phyloP scores from a whole-genome alignment of 1,140 invertebrate genomes.

The Drosophila nannoptera region DNA sequence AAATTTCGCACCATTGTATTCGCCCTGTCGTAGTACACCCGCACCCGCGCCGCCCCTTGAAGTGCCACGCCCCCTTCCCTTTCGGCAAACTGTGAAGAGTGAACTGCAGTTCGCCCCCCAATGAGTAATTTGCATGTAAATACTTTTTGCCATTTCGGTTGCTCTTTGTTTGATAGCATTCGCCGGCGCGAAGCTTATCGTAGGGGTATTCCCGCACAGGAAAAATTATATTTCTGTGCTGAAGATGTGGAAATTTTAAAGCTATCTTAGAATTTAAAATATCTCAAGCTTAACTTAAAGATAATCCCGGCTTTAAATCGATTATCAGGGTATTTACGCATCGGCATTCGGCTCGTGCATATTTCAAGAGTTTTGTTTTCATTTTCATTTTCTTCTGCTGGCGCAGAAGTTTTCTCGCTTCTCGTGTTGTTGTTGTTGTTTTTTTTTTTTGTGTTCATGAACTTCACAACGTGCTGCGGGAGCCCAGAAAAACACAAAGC shows the following conservation, averaged over 20 bases:
- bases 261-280: too few relatives aligned
- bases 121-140: slow-evolving; percentile 75
- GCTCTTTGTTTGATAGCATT: slow-evolving; percentile 25
- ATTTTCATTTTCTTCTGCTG: slow-evolving; percentile 33
- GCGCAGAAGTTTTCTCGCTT: not conserved
- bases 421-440: slow-evolving; percentile 28
- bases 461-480: slow-evolving; percentile 46
- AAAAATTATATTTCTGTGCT: not conserved
- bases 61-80: too few relatives aligned
- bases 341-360: slow-evolving; percentile 1
- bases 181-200: not conserved
- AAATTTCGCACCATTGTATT: slow-evolving; percentile 62
- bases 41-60: not conserved
- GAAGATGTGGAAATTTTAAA: too few relatives aligned
- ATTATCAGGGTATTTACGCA: slow-evolving; percentile 16
- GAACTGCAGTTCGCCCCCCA: slow-evolving; percentile 53
- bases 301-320: not conserved
- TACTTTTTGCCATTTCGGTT: slow-evolving; percentile 41
- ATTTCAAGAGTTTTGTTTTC: slow-evolving; percentile 29
- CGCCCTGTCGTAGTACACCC: slow-evolving; percentile 5
- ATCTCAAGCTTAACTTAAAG: too few relatives aligned
- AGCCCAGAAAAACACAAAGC: slow-evolving; percentile 50
- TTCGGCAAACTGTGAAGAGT: not conserved
- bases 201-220: not conserved
- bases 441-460: slow-evolving; percentile 58